A percentile compares a stretch with the other conserved stretches of the same genome.
phyloP scores from a whole-genome alignment of 2,797 vertebrate species.

The Chrysolophus pictus region DNA sequence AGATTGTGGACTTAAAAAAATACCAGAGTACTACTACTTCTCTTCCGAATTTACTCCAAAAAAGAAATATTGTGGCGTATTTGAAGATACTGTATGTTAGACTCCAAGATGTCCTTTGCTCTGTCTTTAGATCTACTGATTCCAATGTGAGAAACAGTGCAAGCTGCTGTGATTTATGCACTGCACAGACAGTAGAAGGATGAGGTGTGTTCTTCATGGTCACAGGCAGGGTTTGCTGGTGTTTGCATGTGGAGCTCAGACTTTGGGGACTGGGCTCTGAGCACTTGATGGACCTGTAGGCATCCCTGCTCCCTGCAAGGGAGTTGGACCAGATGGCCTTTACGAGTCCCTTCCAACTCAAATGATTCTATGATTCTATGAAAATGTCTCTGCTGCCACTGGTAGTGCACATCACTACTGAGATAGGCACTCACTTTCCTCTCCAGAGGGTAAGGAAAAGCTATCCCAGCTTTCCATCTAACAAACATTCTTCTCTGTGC shows the following conservation, averaged over 20 bases:
- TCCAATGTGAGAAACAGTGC: neutral
- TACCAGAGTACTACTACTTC: constrained; percentile 68
- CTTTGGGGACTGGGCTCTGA: neutral
- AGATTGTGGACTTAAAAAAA: constrained; percentile 74
- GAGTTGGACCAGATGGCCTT: too few relatives aligned
- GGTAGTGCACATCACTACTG: too few relatives aligned
- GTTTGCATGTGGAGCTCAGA: neutral
- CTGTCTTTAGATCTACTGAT: neutral
- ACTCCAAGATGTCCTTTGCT: neutral
- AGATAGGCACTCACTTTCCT: neutral
- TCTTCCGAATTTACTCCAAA: constrained; percentile 69
- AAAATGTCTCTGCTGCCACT: neutral
- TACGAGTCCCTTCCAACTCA: too few relatives aligned
- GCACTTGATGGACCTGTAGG: too few relatives aligned
- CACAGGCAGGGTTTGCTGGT: neutral
- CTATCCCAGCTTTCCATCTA: neutral
- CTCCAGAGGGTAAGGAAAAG: neutral
- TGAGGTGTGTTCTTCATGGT: neutral
- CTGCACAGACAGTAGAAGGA: neutral
- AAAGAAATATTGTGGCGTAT: constrained; percentile 57
- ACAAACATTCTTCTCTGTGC: neutral
- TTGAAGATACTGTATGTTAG: neutral
- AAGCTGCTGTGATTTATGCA: neutral
- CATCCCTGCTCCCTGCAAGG: too few relatives aligned
- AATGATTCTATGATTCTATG: too few relatives aligned